These are phyloP conservation scores for Drosophila paucipuncta DNA, from an alignment of 2,888 invertebrate species.

Conservation along the genomic window DNA sequence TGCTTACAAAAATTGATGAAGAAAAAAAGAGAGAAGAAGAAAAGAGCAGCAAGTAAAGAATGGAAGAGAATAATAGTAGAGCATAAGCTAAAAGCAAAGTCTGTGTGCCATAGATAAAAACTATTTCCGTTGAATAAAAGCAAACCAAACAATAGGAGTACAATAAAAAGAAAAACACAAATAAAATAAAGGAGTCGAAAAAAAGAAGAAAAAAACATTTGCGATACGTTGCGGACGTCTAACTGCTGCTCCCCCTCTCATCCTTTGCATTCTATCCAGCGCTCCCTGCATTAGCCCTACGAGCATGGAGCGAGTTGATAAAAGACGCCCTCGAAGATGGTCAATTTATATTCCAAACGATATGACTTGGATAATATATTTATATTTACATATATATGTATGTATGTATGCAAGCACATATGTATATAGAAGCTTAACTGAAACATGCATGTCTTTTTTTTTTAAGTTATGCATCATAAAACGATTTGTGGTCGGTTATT, in stretches of 20 bases:
- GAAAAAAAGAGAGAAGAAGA: not conserved
- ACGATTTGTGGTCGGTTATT: constrained; percentile 46
- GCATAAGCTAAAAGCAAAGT: constrained; percentile 37
- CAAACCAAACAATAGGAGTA: constrained; percentile 52
- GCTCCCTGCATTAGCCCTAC: not conserved
- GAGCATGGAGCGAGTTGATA: constrained; percentile 6
- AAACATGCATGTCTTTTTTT: constrained; percentile 23
- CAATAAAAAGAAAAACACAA: constrained; percentile 30
- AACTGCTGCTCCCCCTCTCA: not conserved
- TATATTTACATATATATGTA: not conserved
- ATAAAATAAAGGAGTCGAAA: constrained; percentile 26
- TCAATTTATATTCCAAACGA: constrained; percentile 2
- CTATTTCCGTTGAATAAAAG: constrained; percentile 63
- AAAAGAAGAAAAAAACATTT: constrained; percentile 13
- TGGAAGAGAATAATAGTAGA: constrained; percentile 24
- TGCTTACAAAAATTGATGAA: constrained; percentile 17
- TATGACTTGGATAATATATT: constrained; percentile 11
- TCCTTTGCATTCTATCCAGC: not conserved
- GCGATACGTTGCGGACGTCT: constrained; percentile 11
- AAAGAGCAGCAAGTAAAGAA: constrained; percentile 19
- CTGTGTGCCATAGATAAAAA: constrained; percentile 60
- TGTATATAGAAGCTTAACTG: not conserved
- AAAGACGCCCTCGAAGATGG: constrained; percentile 16
- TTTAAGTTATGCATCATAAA: constrained; percentile 61
- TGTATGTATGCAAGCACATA: not conserved